A percentile compares a stretch with the other conserved stretches of the same genome.
phyloP scores from a whole-genome alignment of 2,113 vertebrate species.

The Brachyistius frenatus region DNA sequence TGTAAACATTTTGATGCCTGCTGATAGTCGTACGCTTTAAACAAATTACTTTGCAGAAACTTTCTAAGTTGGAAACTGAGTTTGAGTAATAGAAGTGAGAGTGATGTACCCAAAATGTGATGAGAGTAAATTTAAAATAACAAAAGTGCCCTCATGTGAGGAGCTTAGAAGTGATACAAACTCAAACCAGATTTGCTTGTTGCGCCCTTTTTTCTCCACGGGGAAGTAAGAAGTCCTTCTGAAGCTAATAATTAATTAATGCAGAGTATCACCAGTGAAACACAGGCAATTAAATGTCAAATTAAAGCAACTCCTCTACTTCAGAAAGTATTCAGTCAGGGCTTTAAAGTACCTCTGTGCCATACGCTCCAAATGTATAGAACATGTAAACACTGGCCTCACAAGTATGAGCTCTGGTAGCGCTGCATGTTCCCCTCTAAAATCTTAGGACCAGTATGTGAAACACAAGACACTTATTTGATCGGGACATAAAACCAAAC shows the following conservation, averaged over 20 bases:
- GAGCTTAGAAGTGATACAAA: not conserved
- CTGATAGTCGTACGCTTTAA: not conserved
- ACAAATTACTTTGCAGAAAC: not conserved
- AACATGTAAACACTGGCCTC: slow-evolving; percentile 65
- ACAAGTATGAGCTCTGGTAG: slow-evolving; percentile 53
- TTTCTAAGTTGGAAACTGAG: not conserved
- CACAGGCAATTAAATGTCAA: not conserved
- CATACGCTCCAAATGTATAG: slow-evolving; percentile 52
- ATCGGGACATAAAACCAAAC: slow-evolving; percentile 12
- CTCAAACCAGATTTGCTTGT: not conserved
- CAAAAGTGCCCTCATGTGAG: not conserved
- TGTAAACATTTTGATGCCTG: slow-evolving; percentile 27
- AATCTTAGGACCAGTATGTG: slow-evolving; percentile 3
- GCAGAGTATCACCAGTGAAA: not conserved
- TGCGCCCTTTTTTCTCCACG: not conserved
- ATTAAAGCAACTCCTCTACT: not conserved
- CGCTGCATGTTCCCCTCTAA: not conserved
- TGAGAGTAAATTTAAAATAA: not conserved
- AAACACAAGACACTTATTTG: not conserved
- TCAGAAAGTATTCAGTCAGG: slow-evolving; percentile 25
- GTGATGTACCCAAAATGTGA: not conserved
- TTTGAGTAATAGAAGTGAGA: not conserved
- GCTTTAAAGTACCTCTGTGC: slow-evolving; percentile 18
- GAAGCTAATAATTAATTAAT: too few species aligned
- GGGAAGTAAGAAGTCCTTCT: not conserved